phyloP scores from a whole-genome alignment of 53 echinoderm and acorn worm species.

The Glandiceps talaboti region DNA sequence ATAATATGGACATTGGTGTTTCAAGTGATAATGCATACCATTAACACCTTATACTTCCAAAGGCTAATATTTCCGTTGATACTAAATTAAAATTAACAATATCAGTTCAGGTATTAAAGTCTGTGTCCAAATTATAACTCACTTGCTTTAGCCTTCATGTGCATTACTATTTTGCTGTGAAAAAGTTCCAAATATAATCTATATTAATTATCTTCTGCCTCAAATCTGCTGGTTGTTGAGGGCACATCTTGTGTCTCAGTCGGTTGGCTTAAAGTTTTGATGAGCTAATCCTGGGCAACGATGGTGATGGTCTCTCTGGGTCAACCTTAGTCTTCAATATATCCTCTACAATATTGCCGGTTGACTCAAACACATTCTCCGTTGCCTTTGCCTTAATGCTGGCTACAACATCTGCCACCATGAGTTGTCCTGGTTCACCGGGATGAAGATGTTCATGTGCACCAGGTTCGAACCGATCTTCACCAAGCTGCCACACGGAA shows the following conservation, averaged over 20 bases:
- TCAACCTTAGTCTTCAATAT: conserved; percentile 2
- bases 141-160: no score
- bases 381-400: conserved; percentile 14
- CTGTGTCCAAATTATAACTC: no score
- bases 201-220: background rate
- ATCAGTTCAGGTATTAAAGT: no score
- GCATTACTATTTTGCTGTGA: no score
- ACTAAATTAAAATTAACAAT: no score
- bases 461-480: background rate
- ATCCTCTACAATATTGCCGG: conserved; percentile 18
- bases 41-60: no score
- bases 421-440: background rate
- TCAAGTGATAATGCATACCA: no score
- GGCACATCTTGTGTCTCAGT: conserved; percentile 4
- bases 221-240: conserved; percentile 23
- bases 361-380: conserved; percentile 5
- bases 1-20: no score
- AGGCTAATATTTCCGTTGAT: no score
- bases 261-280: conserved; percentile 23
- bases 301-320: conserved; percentile 9
- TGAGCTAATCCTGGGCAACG: conserved; percentile 12
- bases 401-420: background rate
- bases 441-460: conserved; percentile 6
- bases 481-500: conserved; percentile 2
- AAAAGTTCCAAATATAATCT: no score